Conservation (phyloP, 2,113 vertebrate genomes). For the Channa maculata region DNA sequence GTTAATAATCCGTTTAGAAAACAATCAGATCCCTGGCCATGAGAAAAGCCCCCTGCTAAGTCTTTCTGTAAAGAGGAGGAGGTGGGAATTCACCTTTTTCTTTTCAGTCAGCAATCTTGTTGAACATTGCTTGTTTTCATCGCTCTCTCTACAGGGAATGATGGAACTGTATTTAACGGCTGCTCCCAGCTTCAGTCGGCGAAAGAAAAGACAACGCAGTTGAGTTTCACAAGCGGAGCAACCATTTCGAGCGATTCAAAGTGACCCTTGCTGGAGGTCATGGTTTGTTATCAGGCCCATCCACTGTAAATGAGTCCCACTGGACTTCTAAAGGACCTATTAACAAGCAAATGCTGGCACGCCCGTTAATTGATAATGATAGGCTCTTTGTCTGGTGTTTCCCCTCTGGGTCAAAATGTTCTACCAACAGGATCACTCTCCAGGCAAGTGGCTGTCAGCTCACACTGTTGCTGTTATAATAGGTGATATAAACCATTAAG, state of each 20-base stretch:
- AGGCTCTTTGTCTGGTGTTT: slow-evolving; percentile 71
- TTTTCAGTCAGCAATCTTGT: slow-evolving; percentile 82
- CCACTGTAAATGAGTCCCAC: slow-evolving; percentile 78
- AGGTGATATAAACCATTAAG: slow-evolving; percentile 36
- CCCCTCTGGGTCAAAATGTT: slow-evolving; percentile 73
- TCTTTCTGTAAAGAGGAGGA: slow-evolving; percentile 82
- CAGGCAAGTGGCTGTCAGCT: slow-evolving; percentile 54
- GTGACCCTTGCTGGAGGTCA: slow-evolving; percentile 74
- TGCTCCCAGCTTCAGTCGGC: slow-evolving; percentile 45
- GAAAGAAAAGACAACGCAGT: slow-evolving; percentile 26
- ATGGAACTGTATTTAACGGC: slow-evolving; percentile 79
- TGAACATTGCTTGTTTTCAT: slow-evolving; percentile 81
- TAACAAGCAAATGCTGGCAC: slow-evolving; percentile 83
- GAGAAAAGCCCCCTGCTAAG: slow-evolving; percentile 81
- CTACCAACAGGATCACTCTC: slow-evolving; percentile 56
- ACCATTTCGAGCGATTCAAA: slow-evolving; percentile 47
- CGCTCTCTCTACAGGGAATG: slow-evolving; percentile 74
- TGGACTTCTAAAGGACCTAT: slow-evolving; percentile 79
- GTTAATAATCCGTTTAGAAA: slow-evolving; percentile 89
- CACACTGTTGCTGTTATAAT: slow-evolving; percentile 16
- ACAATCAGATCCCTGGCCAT: slow-evolving; percentile 82
- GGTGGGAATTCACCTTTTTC: slow-evolving; percentile 79
- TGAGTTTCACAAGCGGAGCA: slow-evolving; percentile 19
- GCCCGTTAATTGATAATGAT: slow-evolving; percentile 83
- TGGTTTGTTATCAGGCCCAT: slow-evolving; percentile 74